phyloP scores from a whole-genome alignment of 2,888 invertebrate genomes.

The Callimorpha dominula region DNA sequence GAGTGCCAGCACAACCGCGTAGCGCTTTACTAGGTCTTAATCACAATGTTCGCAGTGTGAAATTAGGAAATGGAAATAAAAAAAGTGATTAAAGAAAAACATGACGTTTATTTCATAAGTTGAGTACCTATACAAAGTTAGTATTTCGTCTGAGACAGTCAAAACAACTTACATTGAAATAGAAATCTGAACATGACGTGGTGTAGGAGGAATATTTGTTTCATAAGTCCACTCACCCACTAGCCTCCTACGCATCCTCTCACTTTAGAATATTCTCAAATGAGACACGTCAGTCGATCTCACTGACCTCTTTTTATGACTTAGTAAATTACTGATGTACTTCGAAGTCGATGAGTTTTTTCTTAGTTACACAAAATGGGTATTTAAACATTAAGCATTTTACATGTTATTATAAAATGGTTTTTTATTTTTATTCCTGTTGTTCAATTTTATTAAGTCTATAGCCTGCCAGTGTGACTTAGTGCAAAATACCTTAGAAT shows the following conservation, averaged over 20 bases:
- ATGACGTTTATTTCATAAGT: not conserved
- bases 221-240: slow-evolving; percentile 39
- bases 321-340: slow-evolving; percentile 2
- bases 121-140: no score
- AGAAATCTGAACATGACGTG: slow-evolving; percentile 11
- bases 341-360: not conserved
- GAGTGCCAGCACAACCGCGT: not conserved
- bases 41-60: not conserved
- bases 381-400: not conserved
- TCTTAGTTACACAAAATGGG: not conserved
- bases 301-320: slow-evolving; percentile 46
- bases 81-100: not conserved
- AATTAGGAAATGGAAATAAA: not conserved
- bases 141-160: not conserved
- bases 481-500: not conserved
- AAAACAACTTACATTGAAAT: slow-evolving; percentile 6
- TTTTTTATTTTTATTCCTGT: not conserved
- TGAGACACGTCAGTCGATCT: slow-evolving; percentile 46
- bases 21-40: not conserved
- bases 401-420: not conserved
- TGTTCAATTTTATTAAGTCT: not conserved
- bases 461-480: no score
- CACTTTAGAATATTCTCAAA: slow-evolving; percentile 47
- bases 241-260: slow-evolving; percentile 56
- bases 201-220: slow-evolving; percentile 26